A percentile compares a stretch with the other conserved stretches of the same genome.
Evolutionary conservation across 2,113 vertebrate species (phyloP).

Genomic region (Cavia porcellus): DNA sequence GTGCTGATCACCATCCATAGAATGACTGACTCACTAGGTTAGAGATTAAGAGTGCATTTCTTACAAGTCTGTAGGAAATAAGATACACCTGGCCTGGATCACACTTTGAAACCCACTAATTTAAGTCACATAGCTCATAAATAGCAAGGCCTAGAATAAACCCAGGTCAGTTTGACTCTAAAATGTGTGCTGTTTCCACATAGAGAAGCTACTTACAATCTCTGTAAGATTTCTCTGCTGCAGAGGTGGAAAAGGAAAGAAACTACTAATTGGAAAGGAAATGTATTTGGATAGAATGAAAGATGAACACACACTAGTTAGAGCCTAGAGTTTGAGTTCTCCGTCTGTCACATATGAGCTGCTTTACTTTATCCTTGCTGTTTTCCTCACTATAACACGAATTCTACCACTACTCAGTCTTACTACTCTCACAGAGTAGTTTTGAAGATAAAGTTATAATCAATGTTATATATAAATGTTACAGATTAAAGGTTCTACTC

Average conservation of each 20-base stretch:
- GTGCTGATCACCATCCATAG: background rate
- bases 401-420: background rate
- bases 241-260: background rate
- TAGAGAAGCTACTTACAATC: background rate
- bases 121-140: background rate
- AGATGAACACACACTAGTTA: too few species aligned
- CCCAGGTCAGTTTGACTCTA: background rate
- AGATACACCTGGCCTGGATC: background rate
- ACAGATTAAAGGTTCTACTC: too few species aligned
- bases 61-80: background rate
- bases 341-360: accelerated
- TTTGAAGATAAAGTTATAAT: background rate
- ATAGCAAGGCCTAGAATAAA: background rate
- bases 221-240: background rate
- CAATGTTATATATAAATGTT: background rate
- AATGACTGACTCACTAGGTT: accelerated
- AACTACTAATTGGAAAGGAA: accelerated
- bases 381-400: accelerated
- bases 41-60: background rate
- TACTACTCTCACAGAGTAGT: background rate
- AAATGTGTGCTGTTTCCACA: accelerated
- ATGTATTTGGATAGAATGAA: background rate
- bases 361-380: background rate
- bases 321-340: too few species aligned
- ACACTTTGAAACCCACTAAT: background rate